phyloP scores from a whole-genome alignment of 1,140 invertebrate genomes.

The Calephelis virginiensis region DNA sequence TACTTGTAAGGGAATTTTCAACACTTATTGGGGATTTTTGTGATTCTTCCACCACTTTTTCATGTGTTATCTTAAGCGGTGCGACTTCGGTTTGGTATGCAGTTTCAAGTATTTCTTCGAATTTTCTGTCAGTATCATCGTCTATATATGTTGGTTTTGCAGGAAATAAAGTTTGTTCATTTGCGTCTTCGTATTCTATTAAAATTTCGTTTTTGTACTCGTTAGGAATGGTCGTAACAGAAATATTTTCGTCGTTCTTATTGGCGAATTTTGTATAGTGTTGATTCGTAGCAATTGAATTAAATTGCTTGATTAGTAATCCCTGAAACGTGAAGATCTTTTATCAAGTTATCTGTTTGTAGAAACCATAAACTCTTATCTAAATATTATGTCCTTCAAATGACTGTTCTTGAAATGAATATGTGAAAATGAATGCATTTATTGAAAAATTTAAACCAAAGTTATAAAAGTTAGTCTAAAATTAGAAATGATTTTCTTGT shows the following conservation, averaged over 20 bases:
- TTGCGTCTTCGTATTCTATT: conserved; percentile 65
- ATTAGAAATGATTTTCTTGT: too few relatives aligned
- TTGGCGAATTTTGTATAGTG: conserved; percentile 58
- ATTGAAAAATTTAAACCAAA: background rate
- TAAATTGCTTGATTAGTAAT: conserved; percentile 72
- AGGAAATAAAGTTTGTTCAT: conserved; percentile 54
- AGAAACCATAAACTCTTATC: background rate
- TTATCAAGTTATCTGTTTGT: background rate
- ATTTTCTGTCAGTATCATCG: conserved; percentile 63
- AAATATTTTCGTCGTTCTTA: conserved; percentile 51
- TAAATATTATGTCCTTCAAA: background rate
- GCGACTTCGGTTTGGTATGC: conserved; percentile 40
- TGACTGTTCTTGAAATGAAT: background rate
- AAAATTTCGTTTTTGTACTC: conserved; percentile 57
- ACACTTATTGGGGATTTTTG: conserved; percentile 53
- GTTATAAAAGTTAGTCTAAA: too few relatives aligned
- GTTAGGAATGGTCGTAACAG: conserved; percentile 50
- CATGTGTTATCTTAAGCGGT: conserved; percentile 29
- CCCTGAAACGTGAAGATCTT: conserved; percentile 56
- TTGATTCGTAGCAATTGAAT: conserved; percentile 66
- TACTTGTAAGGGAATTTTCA: conserved; percentile 63
- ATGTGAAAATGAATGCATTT: background rate
- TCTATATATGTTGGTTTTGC: conserved; percentile 52
- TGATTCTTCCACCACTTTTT: conserved; percentile 39
- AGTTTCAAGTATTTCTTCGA: conserved; percentile 63